phyloP scores from a whole-genome alignment of 2,113 vertebrate genomes.

The Corydoras sp. region DNA sequence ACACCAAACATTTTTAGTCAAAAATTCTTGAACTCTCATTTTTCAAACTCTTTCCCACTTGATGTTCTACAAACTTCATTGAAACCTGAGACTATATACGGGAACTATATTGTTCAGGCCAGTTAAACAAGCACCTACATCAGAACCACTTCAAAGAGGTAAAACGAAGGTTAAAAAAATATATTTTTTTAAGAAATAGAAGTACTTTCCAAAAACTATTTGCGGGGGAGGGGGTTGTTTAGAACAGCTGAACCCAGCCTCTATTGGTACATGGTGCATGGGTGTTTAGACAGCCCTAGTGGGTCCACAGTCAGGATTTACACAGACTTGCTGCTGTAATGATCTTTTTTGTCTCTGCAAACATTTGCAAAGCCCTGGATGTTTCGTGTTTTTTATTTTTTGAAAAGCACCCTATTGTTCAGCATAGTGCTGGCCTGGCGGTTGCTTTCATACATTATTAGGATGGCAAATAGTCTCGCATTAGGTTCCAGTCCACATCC shows the following conservation, averaged over 20 bases:
- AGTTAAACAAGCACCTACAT: too few relatives aligned
- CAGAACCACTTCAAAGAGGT: too few relatives aligned
- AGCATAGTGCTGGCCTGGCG: conserved; percentile 38
- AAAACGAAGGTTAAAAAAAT: too few relatives aligned
- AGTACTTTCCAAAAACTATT: too few relatives aligned
- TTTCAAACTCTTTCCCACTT: too few relatives aligned
- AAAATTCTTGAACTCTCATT: too few relatives aligned
- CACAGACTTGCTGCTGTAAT: conserved; percentile 48
- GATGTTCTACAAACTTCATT: too few relatives aligned
- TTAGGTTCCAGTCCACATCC: not conserved
- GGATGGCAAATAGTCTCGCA: not conserved
- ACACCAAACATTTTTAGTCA: too few relatives aligned
- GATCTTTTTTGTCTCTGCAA: conserved; percentile 44
- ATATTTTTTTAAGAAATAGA: too few relatives aligned
- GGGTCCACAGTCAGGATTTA: conserved; percentile 23
- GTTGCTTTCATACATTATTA: conserved; percentile 42
- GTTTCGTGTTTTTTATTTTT: conserved; percentile 26
- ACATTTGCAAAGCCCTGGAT: conserved; percentile 46
- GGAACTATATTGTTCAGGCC: too few relatives aligned
- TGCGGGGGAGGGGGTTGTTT: too few relatives aligned
- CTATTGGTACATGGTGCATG: conserved; percentile 6
- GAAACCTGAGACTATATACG: too few relatives aligned
- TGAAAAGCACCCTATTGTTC: conserved; percentile 51
- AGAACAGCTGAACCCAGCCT: conserved; percentile 12
- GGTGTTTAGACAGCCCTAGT: conserved; percentile 14